Evolutionary conservation across 2,888 invertebrate genomes (phyloP).

Genomic region (Myopa tessellatipennis): DNA sequence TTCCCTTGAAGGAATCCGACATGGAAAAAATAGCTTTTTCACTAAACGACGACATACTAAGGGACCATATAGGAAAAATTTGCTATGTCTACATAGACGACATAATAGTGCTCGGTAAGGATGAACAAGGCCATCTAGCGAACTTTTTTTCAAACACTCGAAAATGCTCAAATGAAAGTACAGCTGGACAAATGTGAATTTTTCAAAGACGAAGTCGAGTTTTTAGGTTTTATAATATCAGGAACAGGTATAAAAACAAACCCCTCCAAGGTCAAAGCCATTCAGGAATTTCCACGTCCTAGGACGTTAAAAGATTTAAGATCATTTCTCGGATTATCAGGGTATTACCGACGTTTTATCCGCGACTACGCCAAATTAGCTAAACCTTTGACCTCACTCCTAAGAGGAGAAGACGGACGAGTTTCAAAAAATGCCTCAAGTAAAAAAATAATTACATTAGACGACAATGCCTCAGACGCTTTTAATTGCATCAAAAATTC

Average conservation of each 20-base stretch:
- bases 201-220: slow-evolving; percentile 38
- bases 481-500: too few species aligned
- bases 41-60: too few species aligned
- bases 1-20: too few species aligned
- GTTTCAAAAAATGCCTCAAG: neutral
- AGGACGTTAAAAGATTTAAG: neutral
- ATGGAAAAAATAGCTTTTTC: too few species aligned
- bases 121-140: too few species aligned
- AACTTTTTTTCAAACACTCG: slow-evolving; percentile 24
- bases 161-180: slow-evolving; percentile 38
- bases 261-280: neutral
- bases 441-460: neutral
- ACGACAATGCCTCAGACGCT: neutral
- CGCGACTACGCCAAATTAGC: neutral
- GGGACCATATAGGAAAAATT: too few species aligned
- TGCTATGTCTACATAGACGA: too few species aligned
- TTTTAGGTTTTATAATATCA: slow-evolving; percentile 39
- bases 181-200: slow-evolving; percentile 41
- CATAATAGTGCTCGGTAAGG: too few species aligned
- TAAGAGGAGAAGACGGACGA: neutral
- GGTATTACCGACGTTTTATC: neutral
- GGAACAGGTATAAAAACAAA: slow-evolving; percentile 35
- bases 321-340: neutral
- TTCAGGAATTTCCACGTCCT: neutral
- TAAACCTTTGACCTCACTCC: neutral